phyloP scores from a whole-genome alignment of 1,140 invertebrate species.

The Berghia stephanieae region DNA sequence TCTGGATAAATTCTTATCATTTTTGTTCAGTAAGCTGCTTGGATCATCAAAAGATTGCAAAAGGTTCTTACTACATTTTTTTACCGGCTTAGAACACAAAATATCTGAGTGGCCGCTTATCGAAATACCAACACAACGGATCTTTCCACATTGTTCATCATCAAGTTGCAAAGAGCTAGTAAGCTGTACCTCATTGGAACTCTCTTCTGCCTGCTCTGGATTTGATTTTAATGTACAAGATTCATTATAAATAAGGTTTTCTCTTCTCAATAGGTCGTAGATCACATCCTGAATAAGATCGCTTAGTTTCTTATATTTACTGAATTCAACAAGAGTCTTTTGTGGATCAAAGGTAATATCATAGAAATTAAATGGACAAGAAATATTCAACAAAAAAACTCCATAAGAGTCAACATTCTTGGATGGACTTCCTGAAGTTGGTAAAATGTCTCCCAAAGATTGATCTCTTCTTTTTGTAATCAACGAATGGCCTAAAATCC shows the following conservation, averaged over 20 bases:
- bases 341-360: constrained; percentile 70
- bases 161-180: too few species aligned
- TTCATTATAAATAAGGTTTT: constrained; percentile 43
- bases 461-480: constrained; percentile 48
- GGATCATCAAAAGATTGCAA: too few species aligned
- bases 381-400: constrained; percentile 73
- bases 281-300: constrained; percentile 70
- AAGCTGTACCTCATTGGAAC: neutral
- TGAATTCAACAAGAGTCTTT: constrained; percentile 73
- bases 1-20: too few species aligned
- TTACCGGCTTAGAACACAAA: neutral
- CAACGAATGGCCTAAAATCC: constrained; percentile 62
- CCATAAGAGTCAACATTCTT: constrained; percentile 66
- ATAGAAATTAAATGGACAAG: constrained; percentile 71
- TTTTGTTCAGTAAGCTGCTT: too few species aligned
- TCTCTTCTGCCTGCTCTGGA: neutral
- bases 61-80: constrained; percentile 5
- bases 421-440: constrained; percentile 44
- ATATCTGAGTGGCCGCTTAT: neutral
- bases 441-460: constrained; percentile 28
- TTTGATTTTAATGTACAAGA: neutral
- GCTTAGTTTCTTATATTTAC: constrained; percentile 70
- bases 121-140: neutral
- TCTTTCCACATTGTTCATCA: neutral
- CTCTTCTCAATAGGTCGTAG: constrained; percentile 53